A percentile compares a stretch with the other conserved stretches of the same genome.
phyloP scores from a whole-genome alignment of 64 coral and sea anemone species.

The Trachythela sp. region DNA sequence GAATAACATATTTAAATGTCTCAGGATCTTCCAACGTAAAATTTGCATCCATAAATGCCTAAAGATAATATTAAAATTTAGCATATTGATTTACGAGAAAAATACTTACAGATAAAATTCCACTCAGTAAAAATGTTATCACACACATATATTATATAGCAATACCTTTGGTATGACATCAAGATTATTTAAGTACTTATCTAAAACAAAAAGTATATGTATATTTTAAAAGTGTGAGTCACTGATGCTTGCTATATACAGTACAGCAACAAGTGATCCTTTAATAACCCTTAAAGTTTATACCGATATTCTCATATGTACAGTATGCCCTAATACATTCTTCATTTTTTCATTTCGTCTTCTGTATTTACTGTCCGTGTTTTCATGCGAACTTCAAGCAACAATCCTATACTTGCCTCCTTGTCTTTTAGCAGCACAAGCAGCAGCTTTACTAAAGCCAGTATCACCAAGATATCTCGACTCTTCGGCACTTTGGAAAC shows the following conservation, averaged over 20 bases:
- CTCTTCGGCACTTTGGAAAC: slow-evolving; percentile 25
- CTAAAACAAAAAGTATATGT: slow-evolving; percentile 23
- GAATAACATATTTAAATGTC: slow-evolving; percentile 76
- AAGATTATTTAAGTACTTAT: slow-evolving; percentile 50
- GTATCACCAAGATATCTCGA: slow-evolving; percentile 69
- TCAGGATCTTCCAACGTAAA: slow-evolving; percentile 88
- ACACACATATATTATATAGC: background rate
- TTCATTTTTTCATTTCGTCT: too few species aligned
- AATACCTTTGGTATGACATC: slow-evolving; percentile 65
- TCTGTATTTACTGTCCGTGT: background rate
- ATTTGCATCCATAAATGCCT: slow-evolving; percentile 85
- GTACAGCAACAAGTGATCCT: too few species aligned
- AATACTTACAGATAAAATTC: background rate
- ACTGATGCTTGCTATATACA: too few species aligned
- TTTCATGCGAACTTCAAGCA: too few species aligned
- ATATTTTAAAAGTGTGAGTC: background rate
- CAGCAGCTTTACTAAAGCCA: slow-evolving; percentile 79
- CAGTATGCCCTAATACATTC: too few species aligned
- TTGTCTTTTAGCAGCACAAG: slow-evolving; percentile 81
- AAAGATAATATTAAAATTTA: background rate
- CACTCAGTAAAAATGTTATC: background rate
- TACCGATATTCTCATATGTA: too few species aligned
- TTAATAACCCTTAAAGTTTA: too few species aligned
- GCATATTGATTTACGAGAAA: too few species aligned
- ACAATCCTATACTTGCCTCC: slow-evolving; percentile 42